These are phyloP conservation scores for Torymus texanus DNA, from an alignment of 2,888 invertebrate genomes.

Conservation along the genomic window DNA sequence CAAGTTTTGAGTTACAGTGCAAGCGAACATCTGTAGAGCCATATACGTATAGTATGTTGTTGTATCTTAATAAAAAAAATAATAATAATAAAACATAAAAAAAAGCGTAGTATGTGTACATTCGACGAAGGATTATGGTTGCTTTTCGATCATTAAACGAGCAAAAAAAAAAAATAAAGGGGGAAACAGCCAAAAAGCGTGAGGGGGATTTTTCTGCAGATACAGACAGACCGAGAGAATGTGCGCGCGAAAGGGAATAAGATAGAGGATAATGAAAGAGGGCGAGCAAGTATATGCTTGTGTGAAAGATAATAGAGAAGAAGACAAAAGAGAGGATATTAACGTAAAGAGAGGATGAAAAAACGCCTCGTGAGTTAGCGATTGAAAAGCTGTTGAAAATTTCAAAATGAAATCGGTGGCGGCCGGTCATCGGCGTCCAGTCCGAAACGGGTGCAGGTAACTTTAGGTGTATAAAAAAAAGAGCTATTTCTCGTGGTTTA, in stretches of 20 bases:
- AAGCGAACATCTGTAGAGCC: constrained; percentile 75
- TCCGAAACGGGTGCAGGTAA: constrained; percentile 72
- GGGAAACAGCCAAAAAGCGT: constrained; percentile 59
- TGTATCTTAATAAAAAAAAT: constrained; percentile 55
- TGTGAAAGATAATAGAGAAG: constrained; percentile 49
- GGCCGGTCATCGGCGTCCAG: constrained; percentile 62
- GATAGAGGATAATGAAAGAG: constrained; percentile 52
- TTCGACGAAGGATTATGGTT: constrained; percentile 72
- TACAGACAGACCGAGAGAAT: constrained; percentile 49
- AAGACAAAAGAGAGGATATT: constrained; percentile 43
- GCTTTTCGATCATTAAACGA: constrained; percentile 67
- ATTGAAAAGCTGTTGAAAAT: constrained; percentile 20
- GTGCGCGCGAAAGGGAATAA: constrained; percentile 55
- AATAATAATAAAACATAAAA: constrained; percentile 42
- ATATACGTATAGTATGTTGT: constrained; percentile 75
- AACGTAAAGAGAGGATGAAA: not conserved
- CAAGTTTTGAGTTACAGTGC: constrained; percentile 75
- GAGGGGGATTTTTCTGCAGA: constrained; percentile 57
- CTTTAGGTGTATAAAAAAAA: constrained; percentile 72
- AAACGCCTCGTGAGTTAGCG: not conserved
- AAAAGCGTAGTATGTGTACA: constrained; percentile 71
- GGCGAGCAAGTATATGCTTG: constrained; percentile 55
- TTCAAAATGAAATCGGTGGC: constrained; percentile 66
- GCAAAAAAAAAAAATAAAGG: constrained; percentile 50
- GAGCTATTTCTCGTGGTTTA: constrained; percentile 64